phyloP scores from a whole-genome alignment of 2,797 vertebrate genomes.

The Notolepis coatsorum region DNA sequence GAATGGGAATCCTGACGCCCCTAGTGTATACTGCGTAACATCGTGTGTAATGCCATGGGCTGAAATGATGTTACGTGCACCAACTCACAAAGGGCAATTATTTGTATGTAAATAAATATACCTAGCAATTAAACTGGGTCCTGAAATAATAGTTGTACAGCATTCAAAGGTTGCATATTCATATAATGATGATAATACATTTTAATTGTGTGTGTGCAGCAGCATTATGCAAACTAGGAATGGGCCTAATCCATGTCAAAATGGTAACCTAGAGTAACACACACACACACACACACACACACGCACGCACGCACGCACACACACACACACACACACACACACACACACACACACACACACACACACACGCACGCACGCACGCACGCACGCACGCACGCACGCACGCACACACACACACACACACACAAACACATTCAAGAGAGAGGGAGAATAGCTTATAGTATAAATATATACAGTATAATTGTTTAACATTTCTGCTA shows the following conservation, averaged over 20 bases:
- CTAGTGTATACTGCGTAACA: no score
- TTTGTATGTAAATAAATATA: no score
- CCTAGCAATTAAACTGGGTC: no score
- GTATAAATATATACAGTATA: no score
- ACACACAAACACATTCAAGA: conserved; percentile 3
- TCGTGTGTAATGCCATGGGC: no score
- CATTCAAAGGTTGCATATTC: no score
- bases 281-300: background rate
- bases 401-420: conserved; percentile 4
- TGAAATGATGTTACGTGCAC: no score
- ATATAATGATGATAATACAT: background rate
- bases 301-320: background rate
- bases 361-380: background rate
- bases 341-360: background rate
- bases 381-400: conserved; percentile 4
- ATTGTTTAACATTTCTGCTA: no score
- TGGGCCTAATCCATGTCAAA: conserved; percentile 1
- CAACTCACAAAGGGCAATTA: no score
- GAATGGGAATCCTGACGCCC: no score
- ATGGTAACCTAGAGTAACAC: background rate
- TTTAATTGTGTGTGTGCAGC: background rate
- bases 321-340: background rate
- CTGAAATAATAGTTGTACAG: no score
- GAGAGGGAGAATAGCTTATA: background rate
- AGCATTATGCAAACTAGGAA: background rate